Conservation (phyloP, 2,888 invertebrate species). For the Sclerodermus sp. region DNA sequence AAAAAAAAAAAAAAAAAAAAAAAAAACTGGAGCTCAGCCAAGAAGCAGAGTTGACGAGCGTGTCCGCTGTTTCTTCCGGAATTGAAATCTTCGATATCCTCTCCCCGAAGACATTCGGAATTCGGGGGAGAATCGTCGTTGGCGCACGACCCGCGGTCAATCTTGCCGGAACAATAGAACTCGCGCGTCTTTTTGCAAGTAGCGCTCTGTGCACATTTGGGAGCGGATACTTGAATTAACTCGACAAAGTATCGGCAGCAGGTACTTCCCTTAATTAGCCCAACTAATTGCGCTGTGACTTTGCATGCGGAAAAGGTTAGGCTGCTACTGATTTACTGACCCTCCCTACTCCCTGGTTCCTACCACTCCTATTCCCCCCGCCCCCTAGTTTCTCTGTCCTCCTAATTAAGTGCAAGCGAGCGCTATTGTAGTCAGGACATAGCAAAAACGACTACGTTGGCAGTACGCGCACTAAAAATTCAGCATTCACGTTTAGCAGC, state of each 20-base stretch:
- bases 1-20: too few relatives aligned
- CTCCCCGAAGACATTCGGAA: too few relatives aligned
- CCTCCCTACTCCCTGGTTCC: constrained; percentile 19
- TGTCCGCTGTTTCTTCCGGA: too few relatives aligned
- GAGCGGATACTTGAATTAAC: constrained; percentile 40
- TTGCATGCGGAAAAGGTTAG: constrained; percentile 45
- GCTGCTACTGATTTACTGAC: constrained; percentile 48
- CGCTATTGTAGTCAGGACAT: constrained; percentile 30
- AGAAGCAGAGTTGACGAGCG: too few relatives aligned
- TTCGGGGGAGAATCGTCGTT: too few relatives aligned
- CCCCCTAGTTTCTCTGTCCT: constrained; percentile 27
- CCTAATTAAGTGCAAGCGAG: constrained; percentile 48
- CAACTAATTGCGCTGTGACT: constrained; percentile 45
- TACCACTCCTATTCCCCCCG: constrained; percentile 46
- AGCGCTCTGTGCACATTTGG: too few relatives aligned
- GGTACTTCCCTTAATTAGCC: constrained; percentile 50
- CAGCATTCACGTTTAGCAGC: too few relatives aligned
- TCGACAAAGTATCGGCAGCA: constrained; percentile 46
- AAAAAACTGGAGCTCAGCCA: too few relatives aligned
- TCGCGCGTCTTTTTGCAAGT: not conserved
- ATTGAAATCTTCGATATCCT: too few relatives aligned
- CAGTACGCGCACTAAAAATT: too few relatives aligned
- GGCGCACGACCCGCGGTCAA: not conserved
- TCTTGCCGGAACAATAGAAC: not conserved
- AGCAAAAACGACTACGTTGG: constrained; percentile 3